phyloP scores from a whole-genome alignment of 2,888 invertebrate genomes.

The Steinernema hermaphroditum region DNA sequence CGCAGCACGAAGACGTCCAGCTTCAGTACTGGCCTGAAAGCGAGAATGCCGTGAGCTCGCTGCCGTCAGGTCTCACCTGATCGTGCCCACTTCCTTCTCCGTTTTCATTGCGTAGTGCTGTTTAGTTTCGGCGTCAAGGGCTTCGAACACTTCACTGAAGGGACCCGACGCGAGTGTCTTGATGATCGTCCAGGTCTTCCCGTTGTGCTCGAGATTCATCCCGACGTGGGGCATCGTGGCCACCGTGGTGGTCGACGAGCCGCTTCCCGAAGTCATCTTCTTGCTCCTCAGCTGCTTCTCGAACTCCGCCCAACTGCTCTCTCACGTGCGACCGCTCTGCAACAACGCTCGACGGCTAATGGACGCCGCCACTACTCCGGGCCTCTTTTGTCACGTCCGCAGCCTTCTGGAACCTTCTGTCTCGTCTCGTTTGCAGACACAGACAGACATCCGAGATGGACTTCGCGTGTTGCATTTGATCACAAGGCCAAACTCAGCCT shows the following conservation, averaged over 20 bases:
- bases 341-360: slow-evolving; percentile 23
- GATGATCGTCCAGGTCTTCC: slow-evolving; percentile 34
- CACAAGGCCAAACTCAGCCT: too few species aligned
- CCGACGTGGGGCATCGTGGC: slow-evolving; percentile 37
- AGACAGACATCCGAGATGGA: too few species aligned
- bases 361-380: background rate
- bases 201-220: slow-evolving; percentile 31
- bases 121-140: slow-evolving; percentile 40
- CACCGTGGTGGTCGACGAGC: background rate
- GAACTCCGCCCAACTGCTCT: slow-evolving; percentile 16
- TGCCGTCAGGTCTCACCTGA: slow-evolving; percentile 34
- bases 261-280: background rate
- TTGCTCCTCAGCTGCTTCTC: background rate
- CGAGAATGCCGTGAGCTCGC: background rate
- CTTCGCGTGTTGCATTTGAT: too few species aligned
- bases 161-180: slow-evolving; percentile 48
- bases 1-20: slow-evolving; percentile 56
- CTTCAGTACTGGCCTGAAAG: slow-evolving; percentile 53
- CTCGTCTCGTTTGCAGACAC: background rate
- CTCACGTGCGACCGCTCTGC: background rate
- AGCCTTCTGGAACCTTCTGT: background rate
- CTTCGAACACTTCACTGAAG: slow-evolving; percentile 58
- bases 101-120: slow-evolving; percentile 58
- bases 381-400: background rate
- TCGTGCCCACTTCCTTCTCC: slow-evolving; percentile 50